Base-by-base conservation (phyloP, 2,113 vertebrate genomes). In the Copsychus sechellarum region DNA sequence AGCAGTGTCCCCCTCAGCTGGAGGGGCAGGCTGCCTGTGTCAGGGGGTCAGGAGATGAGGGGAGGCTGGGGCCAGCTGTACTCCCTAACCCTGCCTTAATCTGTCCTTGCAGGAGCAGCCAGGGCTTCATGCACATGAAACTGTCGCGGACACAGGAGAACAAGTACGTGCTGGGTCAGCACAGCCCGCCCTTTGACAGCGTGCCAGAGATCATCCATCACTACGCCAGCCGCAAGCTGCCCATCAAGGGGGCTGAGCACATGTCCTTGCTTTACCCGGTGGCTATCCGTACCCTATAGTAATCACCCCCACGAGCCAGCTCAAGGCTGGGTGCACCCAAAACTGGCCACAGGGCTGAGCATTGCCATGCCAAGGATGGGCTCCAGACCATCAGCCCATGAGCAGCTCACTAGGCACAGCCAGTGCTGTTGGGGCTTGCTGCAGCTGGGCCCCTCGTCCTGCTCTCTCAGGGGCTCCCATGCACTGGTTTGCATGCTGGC, bases 81-180 rank as follows among this genome's bases (percentile, higher is more conserved):
- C 17, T 14, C 20, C 4, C 22, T 97, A 92, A 98, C 42, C 13
- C 29, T 62, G 53, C 48, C 69, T 94, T 33, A 33, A 45, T 92
- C 58, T 95, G 57, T 96, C 71, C 58, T 65, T 53, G n/a, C 96
- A 99, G 99, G 98, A 99, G 99, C 98, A 99, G 98, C 96, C 99
- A 99, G 94, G 99, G 99, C 92, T 99, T 99, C 98, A 99, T 99
- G 99, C 99, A 99, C 95, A 99, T 99, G 99, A 99, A 99, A 92
- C 98, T 99, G 88, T 99, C 99, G 0, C 97, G 98, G 95, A 99
- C 99, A 23, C 99, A 99, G 97, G 99, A 99, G 97, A 99, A 98
- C 97, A 99, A 99, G 95, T 99, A 99, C 31, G 98, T 99, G 96
- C 97, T 99, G 97, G 99, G 99, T 84, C 99, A 99, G 98, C 99